Base-by-base conservation (phyloP, 1,140 invertebrate genomes). In the Drosophila repletoides region DNA sequence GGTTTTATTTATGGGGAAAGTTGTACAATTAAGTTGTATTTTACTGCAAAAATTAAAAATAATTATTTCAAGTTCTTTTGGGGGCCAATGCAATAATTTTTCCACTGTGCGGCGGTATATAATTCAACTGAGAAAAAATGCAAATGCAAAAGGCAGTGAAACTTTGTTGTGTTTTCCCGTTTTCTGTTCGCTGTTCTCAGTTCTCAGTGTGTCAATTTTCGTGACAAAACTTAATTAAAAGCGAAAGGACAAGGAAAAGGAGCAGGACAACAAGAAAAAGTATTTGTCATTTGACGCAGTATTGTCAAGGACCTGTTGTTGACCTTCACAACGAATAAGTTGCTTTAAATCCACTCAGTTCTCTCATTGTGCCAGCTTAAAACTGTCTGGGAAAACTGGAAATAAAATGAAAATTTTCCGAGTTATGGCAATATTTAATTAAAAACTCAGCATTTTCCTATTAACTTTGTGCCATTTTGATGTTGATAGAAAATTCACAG, bases 1-100 rank as follows among this genome's bases (percentile, higher is more conserved):
- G n/a, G 33, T 33, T 67, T 67, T 66, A 71, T 71, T 71, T 71
- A 71, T 71, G 68, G 12, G 48, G 5, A 67, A 71, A 71, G 68
- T 71, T 71, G 40, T 12, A 60, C 68, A 71, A 67, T 71, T 65
- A 67, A 71, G 29, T 61, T 69, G 22, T 56, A 28, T 64, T 64
- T 69, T 49, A 64, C 59, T 48, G 63, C 48, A 67, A 60, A 71
- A 60, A n/a, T n/a, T 60, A 51, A 59, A 60, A 71, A 71, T 66
- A 66, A 67, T 60, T 53, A 67, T 52, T 52, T 36, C 52, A 59
- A 66, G 46, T 59, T 66, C 19, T 49, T 56, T 10, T 17, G 36
- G 14, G 17, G 31, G 24, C 21, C 51, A 67, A 26, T 61, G 49
- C 58, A 64, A 69, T 69, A 56, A 64, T 55, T 56, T 38, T 29